phyloP scores from a whole-genome alignment of 2,113 vertebrate genomes.

The Oryzias celebensis region DNA sequence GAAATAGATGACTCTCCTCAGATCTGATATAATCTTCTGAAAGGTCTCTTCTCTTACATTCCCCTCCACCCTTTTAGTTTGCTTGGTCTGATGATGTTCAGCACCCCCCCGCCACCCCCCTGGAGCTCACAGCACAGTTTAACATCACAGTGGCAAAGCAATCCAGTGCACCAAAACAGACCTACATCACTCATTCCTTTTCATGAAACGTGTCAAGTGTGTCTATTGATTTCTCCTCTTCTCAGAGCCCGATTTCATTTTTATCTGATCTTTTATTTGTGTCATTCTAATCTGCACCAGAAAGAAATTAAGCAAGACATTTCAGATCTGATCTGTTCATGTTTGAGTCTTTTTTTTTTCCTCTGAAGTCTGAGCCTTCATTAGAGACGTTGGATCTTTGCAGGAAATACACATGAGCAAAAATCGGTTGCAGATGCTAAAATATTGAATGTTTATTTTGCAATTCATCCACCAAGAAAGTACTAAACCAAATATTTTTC shows the following conservation, averaged over 20 bases:
- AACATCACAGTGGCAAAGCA: constrained; percentile 10
- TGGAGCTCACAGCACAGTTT: neutral
- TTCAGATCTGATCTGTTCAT: neutral
- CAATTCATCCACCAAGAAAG: too few relatives aligned
- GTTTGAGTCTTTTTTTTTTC: too few relatives aligned
- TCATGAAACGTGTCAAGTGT: constrained; percentile 55
- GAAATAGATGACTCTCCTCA: constrained; percentile 21
- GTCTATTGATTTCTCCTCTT: constrained; percentile 55
- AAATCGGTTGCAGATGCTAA: neutral
- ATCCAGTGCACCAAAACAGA: constrained; percentile 17
- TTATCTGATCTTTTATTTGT: constrained; percentile 43
- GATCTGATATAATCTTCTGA: constrained; percentile 39
- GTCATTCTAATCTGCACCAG: constrained; percentile 17
- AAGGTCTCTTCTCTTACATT: constrained; percentile 24
- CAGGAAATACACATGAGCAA: too few relatives aligned
- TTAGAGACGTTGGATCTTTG: too few relatives aligned
- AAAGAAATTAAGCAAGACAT: neutral
- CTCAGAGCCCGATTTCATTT: constrained; percentile 38
- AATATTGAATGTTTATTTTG: neutral
- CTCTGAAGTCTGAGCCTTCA: too few relatives aligned
- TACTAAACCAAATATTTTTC: neutral
- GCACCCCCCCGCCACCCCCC: constrained; percentile 14
- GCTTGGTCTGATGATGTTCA: constrained; percentile 24
- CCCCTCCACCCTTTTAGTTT: constrained; percentile 11
- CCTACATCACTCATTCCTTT: constrained; percentile 25